Base-by-base conservation (phyloP, 1,140 invertebrate genomes). In the Rhagoletis pomonella region DNA sequence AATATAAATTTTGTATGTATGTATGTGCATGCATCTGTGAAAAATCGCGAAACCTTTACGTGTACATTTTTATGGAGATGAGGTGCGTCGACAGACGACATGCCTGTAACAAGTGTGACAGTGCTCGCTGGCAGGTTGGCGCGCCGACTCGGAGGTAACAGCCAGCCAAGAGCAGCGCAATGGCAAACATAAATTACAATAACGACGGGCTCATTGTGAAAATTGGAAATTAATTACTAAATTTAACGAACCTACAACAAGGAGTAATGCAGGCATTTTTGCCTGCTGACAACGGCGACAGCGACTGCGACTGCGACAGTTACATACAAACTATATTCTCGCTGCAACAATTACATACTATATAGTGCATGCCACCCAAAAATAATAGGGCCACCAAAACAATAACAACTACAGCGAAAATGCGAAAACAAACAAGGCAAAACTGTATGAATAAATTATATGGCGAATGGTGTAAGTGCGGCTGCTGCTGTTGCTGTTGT, bases 151-250 rank as follows among this genome's bases (percentile, higher is more conserved):
- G 44, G 10, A 55, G n/a, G 73, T 39, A 55, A 77, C 73, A 77
- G 47, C 12, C 44, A 55, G 17, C n/a, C 47, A 29, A 29, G 19
- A 55, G 5, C 7, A 50, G 10, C 5, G 47, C 17, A 50, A n/a
- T 50, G 50, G n/a, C 47, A 81, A 12, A 55, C 73, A 81, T 81
- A 81, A 81, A 81, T 81, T 81, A 81, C 73, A 81, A 81, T 2
- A 55, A 81, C 73, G 47, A 81, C 3, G 6, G 6, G 12, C 73
- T 12, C 73, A 58, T 58, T 81, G 73, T 81, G 47, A 50, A 81
- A 81, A 81, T 81, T 58, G 73, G 73, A 81, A 81, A 81, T 81
- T 81, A 81, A 81, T 81, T 81, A 81, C 73, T 81, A 55, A 81
- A 81, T 81, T 81, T 50, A 81, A 47, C 64, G 64, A 39, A 67